A percentile compares a stretch with the other conserved stretches of the same genome.
Evolutionary conservation across 1,140 invertebrate genomes (phyloP).

Genomic region (Meloidogyne exigua): DNA sequence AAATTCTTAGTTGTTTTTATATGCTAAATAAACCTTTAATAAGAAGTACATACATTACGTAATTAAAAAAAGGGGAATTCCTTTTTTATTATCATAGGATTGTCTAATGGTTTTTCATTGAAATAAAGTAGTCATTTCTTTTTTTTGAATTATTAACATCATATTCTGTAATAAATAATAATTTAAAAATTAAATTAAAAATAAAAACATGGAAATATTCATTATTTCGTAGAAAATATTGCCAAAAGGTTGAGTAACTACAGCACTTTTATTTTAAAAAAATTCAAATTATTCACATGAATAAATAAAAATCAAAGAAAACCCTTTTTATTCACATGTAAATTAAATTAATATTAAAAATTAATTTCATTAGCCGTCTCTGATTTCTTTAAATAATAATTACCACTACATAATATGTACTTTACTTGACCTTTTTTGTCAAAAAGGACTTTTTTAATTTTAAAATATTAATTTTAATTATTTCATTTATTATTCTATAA

Average conservation of each 20-base stretch:
- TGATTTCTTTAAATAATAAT: background rate
- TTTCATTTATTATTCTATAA: background rate
- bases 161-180: no score
- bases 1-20: no score
- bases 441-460: background rate
- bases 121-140: background rate
- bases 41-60: background rate
- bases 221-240: background rate
- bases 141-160: background rate
- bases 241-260: background rate
- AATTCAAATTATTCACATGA: background rate
- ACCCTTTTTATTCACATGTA: background rate
- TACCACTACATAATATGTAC: background rate
- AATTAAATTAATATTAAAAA: background rate
- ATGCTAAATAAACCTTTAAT: no score
- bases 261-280: background rate
- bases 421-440: background rate
- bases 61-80: background rate
- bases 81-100: background rate
- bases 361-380: background rate
- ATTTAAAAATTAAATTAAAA: no score
- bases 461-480: background rate
- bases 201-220: background rate
- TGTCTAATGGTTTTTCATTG: background rate
- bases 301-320: background rate